Evolutionary conservation across 1,140 invertebrate species (phyloP).

Genomic region (Myzus persicae): DNA sequence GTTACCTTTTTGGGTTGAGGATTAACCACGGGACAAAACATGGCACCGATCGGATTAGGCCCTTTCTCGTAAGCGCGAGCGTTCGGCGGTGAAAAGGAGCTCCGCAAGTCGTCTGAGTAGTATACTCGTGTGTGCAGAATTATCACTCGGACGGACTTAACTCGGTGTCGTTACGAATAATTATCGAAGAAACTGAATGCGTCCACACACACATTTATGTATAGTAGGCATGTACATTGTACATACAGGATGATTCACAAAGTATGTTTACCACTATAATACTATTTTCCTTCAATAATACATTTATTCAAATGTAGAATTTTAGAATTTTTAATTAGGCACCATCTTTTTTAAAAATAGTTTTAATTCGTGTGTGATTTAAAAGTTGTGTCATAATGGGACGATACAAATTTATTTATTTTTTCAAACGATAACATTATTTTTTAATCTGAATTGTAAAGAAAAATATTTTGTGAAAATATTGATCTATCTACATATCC

Average conservation of each 20-base stretch:
- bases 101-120: neutral
- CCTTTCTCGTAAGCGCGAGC: neutral
- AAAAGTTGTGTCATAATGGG: too few species aligned
- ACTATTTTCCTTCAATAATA: neutral
- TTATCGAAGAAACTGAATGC: conserved; percentile 28
- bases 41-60: neutral
- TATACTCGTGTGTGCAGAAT: neutral
- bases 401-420: neutral
- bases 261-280: neutral
- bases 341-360: neutral
- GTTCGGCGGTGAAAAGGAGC: neutral
- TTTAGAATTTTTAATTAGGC: too few species aligned
- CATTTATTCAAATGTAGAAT: neutral
- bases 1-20: conserved; percentile 2
- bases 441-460: neutral
- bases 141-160: conserved; percentile 21
- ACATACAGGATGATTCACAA: neutral
- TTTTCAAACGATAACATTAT: neutral
- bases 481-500: too few species aligned
- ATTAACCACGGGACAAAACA: conserved; percentile 35
- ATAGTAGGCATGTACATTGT: neutral
- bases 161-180: conserved; percentile 32
- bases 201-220: too few species aligned
- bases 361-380: neutral
- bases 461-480: neutral